Conservation (phyloP, 2,797 vertebrate species). For the Lophius americanus region DNA sequence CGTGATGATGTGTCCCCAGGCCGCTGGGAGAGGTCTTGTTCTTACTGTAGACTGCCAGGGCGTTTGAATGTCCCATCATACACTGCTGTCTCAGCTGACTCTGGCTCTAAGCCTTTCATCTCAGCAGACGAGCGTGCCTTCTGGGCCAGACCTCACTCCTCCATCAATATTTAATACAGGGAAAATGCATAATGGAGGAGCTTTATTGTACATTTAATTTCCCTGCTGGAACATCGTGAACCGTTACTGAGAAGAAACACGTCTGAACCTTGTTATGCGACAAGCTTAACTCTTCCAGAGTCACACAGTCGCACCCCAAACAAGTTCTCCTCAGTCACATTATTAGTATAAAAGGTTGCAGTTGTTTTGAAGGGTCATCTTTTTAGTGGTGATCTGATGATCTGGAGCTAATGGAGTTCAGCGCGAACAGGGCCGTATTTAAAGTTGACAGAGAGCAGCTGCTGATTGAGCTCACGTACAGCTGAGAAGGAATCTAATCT, state of each 20-base stretch:
- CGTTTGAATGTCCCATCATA: neutral
- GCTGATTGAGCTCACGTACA: slow-evolving; percentile 41
- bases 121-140: slow-evolving; percentile 13
- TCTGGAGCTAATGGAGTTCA: neutral
- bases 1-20: neutral
- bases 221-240: slow-evolving; percentile 39
- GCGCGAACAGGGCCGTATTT: neutral
- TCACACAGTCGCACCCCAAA: neutral
- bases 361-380: neutral
- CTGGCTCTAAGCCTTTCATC: slow-evolving; percentile 21
- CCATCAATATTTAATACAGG: slow-evolving; percentile 68
- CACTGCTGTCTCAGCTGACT: neutral
- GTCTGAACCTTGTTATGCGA: slow-evolving; percentile 2
- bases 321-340: neutral
- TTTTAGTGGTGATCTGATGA: neutral
- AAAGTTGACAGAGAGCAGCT: slow-evolving; percentile 18
- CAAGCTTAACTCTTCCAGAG: neutral
- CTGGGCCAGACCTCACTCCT: slow-evolving; percentile 38
- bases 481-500: too few relatives aligned
- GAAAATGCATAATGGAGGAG: slow-evolving; percentile 73
- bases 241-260: slow-evolving; percentile 13
- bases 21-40: neutral
- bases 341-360: neutral
- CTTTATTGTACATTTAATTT: slow-evolving; percentile 64
- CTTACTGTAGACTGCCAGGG: neutral